Evolutionary conservation across 2,113 vertebrate genomes (phyloP).

Genomic region (Catharus minimus): DNA sequence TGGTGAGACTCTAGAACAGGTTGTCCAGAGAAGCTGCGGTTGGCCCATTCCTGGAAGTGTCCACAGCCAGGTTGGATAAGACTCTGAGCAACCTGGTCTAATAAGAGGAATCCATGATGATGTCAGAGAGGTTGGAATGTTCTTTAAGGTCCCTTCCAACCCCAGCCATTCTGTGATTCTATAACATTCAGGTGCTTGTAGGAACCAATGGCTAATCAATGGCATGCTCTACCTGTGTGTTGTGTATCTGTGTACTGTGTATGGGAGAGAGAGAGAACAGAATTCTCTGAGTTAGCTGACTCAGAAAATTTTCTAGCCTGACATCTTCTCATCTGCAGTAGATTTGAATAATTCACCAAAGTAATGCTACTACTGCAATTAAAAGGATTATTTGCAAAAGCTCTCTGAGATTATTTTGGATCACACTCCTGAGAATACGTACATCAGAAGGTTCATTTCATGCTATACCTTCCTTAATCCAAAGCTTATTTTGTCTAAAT

Average conservation of each 20-base stretch:
- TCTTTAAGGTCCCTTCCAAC: not conserved
- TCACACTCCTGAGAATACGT: not conserved
- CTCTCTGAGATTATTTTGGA: not conserved
- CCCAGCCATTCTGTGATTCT: not conserved
- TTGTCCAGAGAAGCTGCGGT: not conserved
- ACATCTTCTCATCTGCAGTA: not conserved
- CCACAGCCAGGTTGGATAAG: not conserved
- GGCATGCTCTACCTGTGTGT: not conserved
- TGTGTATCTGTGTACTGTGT: not conserved
- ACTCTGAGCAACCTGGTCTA: not conserved
- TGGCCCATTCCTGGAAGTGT: not conserved
- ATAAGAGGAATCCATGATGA: not conserved
- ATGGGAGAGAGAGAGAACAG: not conserved
- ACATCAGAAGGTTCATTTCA: not conserved
- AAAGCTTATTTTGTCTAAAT: conserved; percentile 1
- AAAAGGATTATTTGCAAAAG: conserved; percentile 1
- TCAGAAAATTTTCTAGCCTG: not conserved
- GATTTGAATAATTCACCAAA: conserved; percentile 2
- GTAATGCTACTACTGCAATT: not conserved
- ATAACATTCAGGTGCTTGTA: not conserved
- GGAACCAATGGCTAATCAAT: not conserved
- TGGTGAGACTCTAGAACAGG: not conserved
- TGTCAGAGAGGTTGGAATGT: not conserved
- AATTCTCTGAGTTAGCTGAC: not conserved
- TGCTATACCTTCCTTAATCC: conserved; percentile 1